Base-by-base conservation (phyloP, 2,888 invertebrate genomes). In the Eurois occulta region DNA sequence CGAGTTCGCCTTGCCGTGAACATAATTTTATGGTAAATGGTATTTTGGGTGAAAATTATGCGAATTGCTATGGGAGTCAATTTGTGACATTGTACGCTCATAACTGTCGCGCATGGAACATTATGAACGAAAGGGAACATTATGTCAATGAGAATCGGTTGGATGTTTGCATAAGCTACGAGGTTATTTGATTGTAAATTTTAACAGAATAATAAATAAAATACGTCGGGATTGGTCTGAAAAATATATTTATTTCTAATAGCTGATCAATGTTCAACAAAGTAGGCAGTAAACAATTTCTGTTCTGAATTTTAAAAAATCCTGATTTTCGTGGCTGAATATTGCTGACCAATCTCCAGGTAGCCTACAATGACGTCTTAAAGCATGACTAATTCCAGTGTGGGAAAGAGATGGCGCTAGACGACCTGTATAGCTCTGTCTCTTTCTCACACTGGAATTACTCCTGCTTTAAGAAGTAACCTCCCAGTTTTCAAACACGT, bases 1-100 rank as follows among this genome's bases (percentile, higher is more conserved):
- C 58, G 72, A 75, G 67, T 78, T 75, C 58, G 55, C 62, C 72
- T 75, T 65, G 43, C 70, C 79, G 84, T 78, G 84, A 86, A 73
- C 62, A 83, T 83, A 75, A 84, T 84, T 83, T 86, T 67, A 84
- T 75, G 75, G 78, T 82, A 82, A 86, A 72, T 79, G 52, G 72
- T 73, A 79, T 78, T 83, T 86, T 73, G 72, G 78, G 60, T 75
- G 75, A 73, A 78, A 75, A 84, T 86, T 84, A 75, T 75, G 77
- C 46, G 72, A 83, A 78, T 69, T 83, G 74, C 82, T 60, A 38
- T 43, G 74, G 78, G n/a, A 82, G 78, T 67, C 83, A 78, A 83
- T 86, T 84, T 86, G 72, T 46, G 66, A 73, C 32, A 71, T 69
- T 78, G 62, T 77, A 48, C 21, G 62, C 55, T 62, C 52, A 28